Conservation (phyloP, 2,113 vertebrate species). For the Mirza zaza region DNA sequence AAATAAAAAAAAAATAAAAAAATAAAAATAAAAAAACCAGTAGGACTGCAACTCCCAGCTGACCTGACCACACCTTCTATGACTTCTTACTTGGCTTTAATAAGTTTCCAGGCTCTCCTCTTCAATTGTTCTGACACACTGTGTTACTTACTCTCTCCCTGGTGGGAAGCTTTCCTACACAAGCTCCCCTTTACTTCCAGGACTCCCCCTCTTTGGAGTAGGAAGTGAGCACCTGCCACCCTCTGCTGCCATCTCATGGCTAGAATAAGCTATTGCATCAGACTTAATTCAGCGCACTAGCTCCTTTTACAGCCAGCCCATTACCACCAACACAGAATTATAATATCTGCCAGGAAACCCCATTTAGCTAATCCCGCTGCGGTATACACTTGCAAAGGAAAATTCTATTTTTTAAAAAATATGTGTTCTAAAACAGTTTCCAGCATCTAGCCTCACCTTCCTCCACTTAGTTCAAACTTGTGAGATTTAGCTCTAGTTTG, state of each 20-base stretch:
- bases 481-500: not conserved
- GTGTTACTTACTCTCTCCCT: not conserved
- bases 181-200: not conserved
- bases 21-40: not conserved
- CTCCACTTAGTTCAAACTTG: constrained; percentile 33
- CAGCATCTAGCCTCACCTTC: not conserved
- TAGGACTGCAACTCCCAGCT: not conserved
- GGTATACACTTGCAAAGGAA: not conserved
- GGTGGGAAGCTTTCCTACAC: not conserved
- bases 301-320: not conserved
- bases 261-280: constrained; percentile 8
- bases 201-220: not conserved
- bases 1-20: too few species aligned
- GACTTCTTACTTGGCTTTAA: not conserved
- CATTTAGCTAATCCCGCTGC: not conserved
- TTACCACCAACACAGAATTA: not conserved
- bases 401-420: not conserved
- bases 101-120: not conserved
- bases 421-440: constrained; percentile 7
- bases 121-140: not conserved
- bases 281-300: not conserved
- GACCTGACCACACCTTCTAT: not conserved
- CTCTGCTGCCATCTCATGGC: constrained; percentile 41
- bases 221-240: not conserved
- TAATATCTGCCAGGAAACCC: not conserved